Evolutionary conservation across 2,797 vertebrate species (phyloP).

Genomic region (Xiphorhynchus erythropygius): DNA sequence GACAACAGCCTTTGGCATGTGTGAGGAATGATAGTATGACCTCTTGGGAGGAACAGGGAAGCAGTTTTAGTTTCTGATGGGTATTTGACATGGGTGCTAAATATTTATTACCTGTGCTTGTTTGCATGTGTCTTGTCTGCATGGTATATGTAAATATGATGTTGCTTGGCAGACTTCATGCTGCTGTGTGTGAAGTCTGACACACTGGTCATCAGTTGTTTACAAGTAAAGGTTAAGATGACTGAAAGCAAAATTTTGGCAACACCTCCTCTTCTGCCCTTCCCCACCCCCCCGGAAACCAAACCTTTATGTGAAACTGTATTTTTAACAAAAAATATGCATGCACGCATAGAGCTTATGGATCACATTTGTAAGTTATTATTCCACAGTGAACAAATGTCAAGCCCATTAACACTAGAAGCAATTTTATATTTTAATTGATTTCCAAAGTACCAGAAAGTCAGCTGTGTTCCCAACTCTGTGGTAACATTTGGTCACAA

Average conservation of each 20-base stretch:
- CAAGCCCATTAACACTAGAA: not conserved
- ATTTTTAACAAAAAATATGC: not conserved
- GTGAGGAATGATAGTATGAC: not conserved
- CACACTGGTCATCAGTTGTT: not conserved
- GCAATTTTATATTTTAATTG: not conserved
- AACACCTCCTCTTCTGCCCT: not conserved
- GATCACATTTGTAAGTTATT: not conserved
- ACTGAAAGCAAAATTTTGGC: not conserved
- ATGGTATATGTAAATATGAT: not conserved
- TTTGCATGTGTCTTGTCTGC: not conserved
- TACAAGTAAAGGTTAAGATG: not conserved
- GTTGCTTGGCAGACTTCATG: not conserved
- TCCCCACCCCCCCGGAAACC: not conserved
- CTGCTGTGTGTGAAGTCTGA: not conserved
- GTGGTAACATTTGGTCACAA: not conserved
- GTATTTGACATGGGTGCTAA: not conserved
- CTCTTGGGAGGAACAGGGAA: not conserved
- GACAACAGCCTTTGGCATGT: not conserved
- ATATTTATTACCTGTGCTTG: not conserved
- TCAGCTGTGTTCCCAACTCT: not conserved
- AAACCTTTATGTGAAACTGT: not conserved
- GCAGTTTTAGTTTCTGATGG: not conserved
- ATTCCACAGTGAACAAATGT: not conserved
- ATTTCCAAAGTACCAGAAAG: not conserved
- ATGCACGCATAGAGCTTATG: rapidly evolving